These are phyloP conservation scores for Apteryx mantelli DNA, from an alignment of 2,113 vertebrate species.

Conservation along the genomic window DNA sequence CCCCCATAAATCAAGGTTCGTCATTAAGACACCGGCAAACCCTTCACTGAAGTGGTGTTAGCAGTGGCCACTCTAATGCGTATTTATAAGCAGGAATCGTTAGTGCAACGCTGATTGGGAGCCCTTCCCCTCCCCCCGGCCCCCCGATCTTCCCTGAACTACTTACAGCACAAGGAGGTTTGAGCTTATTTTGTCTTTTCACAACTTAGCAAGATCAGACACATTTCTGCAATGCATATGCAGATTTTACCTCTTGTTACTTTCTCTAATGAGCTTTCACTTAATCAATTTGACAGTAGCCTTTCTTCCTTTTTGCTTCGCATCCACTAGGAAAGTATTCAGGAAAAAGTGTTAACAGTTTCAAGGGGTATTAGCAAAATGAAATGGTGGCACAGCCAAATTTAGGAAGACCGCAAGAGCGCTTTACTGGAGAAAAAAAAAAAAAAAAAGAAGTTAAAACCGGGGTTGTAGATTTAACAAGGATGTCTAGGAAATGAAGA, in stretches of 20 bases:
- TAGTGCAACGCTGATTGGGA: conserved; percentile 29
- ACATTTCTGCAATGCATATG: conserved; percentile 84
- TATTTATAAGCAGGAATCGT: conserved; percentile 54
- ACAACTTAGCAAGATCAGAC: conserved; percentile 80
- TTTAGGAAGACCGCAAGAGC: background rate
- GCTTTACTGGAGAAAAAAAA: background rate
- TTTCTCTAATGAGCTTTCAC: conserved; percentile 84
- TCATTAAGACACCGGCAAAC: conserved; percentile 43
- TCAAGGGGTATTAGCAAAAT: conserved; percentile 69
- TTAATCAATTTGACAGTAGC: conserved; percentile 85
- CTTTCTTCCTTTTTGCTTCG: conserved; percentile 77
- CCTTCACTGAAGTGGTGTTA: conserved; percentile 49
- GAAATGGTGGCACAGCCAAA: conserved; percentile 64
- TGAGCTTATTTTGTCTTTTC: conserved; percentile 79
- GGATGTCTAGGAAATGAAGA: conserved; percentile 43
- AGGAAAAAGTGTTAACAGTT: conserved; percentile 76
- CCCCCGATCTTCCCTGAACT: conserved; percentile 55
- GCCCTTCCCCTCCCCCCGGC: conserved; percentile 53
- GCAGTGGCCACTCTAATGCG: background rate
- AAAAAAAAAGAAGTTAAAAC: conserved; percentile 7
- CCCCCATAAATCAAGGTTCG: conserved; percentile 7
- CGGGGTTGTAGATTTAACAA: conserved; percentile 12
- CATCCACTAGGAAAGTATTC: conserved; percentile 77
- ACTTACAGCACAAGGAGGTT: conserved; percentile 72
- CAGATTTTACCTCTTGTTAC: conserved; percentile 83